These are phyloP conservation scores for Invenusta paracnida DNA, from an alignment of 2,888 invertebrate species.

Conservation along the genomic window DNA sequence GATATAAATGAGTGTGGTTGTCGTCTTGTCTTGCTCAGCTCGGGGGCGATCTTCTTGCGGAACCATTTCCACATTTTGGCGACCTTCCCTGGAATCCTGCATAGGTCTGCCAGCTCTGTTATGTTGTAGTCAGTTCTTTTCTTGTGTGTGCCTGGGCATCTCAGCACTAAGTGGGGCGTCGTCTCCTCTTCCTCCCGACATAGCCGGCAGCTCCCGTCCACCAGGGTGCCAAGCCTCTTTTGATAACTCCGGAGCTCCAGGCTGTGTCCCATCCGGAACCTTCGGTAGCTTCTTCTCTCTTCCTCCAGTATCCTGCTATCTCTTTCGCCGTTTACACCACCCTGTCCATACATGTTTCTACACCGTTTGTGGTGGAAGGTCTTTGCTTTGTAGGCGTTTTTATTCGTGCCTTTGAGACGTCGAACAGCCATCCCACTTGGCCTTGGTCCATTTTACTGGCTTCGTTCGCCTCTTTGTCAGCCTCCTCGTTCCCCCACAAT, in stretches of 20 bases:
- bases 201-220: background rate
- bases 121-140: background rate
- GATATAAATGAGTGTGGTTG: no score
- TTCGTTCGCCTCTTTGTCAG: no score
- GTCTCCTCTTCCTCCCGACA: background rate
- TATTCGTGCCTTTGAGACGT: no score
- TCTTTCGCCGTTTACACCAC: no score
- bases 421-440: no score
- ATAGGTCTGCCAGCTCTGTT: background rate
- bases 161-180: background rate
- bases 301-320: no score
- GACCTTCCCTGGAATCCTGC: background rate
- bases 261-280: background rate
- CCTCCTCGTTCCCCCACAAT: no score
- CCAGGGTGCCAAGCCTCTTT: background rate
- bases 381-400: no score
- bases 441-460: no score
- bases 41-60: background rate
- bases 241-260: background rate
- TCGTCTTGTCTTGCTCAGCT: background rate
- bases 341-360: no score
- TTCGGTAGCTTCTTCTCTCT: no score
- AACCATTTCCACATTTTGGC: background rate
- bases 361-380: no score
- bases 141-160: background rate